phyloP scores from a whole-genome alignment of 2,113 vertebrate genomes.

The Labeo rohita region DNA sequence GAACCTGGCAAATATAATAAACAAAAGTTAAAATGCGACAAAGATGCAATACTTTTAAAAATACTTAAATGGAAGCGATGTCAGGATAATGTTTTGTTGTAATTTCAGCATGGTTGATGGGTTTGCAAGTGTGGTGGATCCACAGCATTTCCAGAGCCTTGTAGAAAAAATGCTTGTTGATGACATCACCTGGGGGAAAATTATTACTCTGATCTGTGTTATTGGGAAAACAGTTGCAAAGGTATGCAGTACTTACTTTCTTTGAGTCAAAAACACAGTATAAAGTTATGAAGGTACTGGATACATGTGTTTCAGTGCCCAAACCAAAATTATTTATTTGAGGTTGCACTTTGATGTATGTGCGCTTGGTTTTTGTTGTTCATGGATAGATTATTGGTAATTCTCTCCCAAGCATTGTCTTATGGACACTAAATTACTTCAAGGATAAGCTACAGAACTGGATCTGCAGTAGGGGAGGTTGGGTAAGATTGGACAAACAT shows the following conservation, averaged over 20 bases:
- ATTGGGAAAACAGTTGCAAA: slow-evolving; percentile 49
- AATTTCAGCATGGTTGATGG: background rate
- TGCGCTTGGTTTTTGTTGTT: background rate
- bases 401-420: slow-evolving; percentile 24
- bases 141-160: slow-evolving; percentile 21
- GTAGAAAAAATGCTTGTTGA: slow-evolving; percentile 41
- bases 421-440: slow-evolving; percentile 50
- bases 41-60: background rate
- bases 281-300: background rate
- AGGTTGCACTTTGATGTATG: background rate
- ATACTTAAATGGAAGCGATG: background rate
- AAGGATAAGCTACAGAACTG: slow-evolving; percentile 30
- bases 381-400: slow-evolving; percentile 27
- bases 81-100: background rate
- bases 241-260: slow-evolving; percentile 2
- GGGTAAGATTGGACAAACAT: slow-evolving; percentile 42
- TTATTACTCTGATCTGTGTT: slow-evolving; percentile 47
- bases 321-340: background rate
- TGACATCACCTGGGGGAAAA: slow-evolving; percentile 54
- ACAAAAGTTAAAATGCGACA: no score
- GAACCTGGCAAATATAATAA: no score
- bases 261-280: background rate
- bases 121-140: background rate
- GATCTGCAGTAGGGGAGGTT: slow-evolving; percentile 53
- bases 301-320: background rate